phyloP scores from a whole-genome alignment of 2,113 vertebrate genomes.

The Microtus montanus region DNA sequence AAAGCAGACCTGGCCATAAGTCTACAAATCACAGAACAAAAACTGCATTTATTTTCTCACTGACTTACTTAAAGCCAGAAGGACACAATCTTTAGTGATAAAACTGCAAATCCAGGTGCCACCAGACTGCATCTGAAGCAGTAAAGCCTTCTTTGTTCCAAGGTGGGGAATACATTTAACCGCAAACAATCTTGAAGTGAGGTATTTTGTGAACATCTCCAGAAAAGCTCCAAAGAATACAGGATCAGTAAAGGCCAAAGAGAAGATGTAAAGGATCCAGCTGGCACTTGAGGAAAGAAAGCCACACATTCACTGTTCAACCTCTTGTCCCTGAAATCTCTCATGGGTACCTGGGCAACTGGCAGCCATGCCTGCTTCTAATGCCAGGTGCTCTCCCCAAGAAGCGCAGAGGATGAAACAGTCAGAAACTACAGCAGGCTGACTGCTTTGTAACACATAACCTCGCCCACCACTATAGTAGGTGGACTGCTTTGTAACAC shows the following conservation, averaged over 20 bases:
- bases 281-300: neutral
- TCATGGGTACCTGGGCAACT: neutral
- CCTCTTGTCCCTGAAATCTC: neutral
- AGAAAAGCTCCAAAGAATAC: neutral
- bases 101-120: neutral
- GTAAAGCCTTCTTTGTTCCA: neutral
- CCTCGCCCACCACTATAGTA: neutral
- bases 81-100: neutral
- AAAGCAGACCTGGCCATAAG: neutral
- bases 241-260: neutral
- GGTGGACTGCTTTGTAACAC: neutral
- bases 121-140: neutral
- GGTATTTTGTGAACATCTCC: constrained; percentile 27
- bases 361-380: neutral
- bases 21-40: neutral
- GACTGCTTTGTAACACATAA: neutral
- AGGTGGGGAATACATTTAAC: constrained; percentile 1
- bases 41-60: neutral
- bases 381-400: neutral
- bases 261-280: neutral
- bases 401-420: neutral
- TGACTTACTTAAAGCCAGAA: neutral
- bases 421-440: neutral
- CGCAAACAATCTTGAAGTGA: neutral
- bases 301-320: neutral